Percentiles rank a stretch among this genome's conserved stretches.
Evolutionary conservation across 2,797 vertebrate species (phyloP).

Genomic region (Anguilla pacifica): DNA sequence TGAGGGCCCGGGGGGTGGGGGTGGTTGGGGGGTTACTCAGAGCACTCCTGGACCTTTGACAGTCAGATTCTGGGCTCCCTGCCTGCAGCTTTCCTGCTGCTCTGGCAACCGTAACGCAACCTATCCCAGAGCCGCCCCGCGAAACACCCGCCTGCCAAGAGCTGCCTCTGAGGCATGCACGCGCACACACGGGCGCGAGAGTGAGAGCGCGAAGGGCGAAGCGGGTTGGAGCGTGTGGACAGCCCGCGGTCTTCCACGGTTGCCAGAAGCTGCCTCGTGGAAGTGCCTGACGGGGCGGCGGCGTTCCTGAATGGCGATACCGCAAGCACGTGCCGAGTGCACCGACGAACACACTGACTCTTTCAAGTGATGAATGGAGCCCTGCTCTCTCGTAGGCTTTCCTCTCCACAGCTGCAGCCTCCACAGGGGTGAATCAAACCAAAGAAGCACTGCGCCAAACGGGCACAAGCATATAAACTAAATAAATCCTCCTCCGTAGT

Average conservation of each 20-base stretch:
- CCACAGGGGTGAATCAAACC: not conserved
- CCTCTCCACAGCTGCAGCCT: not conserved
- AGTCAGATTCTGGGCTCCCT: slow-evolving; percentile 13
- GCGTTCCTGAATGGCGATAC: not conserved
- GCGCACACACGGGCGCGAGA: not conserved
- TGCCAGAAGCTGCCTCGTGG: not conserved
- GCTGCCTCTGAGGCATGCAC: not conserved
- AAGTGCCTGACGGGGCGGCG: not conserved
- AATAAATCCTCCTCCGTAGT: not conserved
- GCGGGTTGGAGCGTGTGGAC: not conserved
- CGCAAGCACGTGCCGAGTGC: not conserved
- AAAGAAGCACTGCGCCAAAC: not conserved
- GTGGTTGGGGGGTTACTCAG: not conserved
- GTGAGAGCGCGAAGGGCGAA: not conserved
- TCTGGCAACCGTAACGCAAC: not conserved
- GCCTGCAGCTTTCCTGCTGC: slow-evolving; percentile 13
- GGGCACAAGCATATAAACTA: not conserved
- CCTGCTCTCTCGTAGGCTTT: not conserved
- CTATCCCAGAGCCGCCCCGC: slow-evolving; percentile 13
- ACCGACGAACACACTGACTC: slow-evolving; percentile 2
- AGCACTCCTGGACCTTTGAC: not conserved
- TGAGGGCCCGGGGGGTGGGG: not conserved
- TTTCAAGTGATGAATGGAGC: slow-evolving; percentile 4
- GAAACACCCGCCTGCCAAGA: not conserved
- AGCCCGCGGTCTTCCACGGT: not conserved